Evolutionary conservation across 2,888 invertebrate genomes (phyloP).

Genomic region (Megaustenia siamemsis): DNA sequence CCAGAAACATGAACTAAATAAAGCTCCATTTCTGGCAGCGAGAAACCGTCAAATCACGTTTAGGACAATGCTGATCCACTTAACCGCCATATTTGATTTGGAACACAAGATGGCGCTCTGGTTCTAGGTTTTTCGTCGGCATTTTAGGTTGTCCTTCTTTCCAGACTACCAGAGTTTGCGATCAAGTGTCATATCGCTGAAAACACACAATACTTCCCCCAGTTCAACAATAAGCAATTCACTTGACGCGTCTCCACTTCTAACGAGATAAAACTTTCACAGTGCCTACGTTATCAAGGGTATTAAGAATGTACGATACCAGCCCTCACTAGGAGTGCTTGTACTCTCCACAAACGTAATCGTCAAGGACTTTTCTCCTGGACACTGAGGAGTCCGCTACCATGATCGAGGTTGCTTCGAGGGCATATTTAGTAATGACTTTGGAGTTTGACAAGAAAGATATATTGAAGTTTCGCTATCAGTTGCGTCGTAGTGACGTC

Average conservation of each 20-base stretch:
- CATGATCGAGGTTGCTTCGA: too few species aligned
- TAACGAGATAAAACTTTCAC: neutral
- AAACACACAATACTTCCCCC: neutral
- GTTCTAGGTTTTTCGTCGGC: neutral
- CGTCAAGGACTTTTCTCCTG: too few species aligned
- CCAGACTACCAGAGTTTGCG: too few species aligned
- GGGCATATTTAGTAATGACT: too few species aligned
- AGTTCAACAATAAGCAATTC: neutral
- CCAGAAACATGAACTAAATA: constrained; percentile 13
- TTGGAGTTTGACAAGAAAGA: too few species aligned
- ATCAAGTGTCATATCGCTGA: neutral
- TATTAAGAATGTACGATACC: too few species aligned
- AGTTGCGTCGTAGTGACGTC: too few species aligned
- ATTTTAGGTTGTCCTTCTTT: neutral
- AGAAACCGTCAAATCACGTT: neutral
- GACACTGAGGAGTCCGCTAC: too few species aligned
- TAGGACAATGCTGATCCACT: neutral
- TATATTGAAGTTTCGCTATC: too few species aligned
- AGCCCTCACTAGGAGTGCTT: too few species aligned
- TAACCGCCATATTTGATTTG: neutral
- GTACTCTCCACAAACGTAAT: too few species aligned
- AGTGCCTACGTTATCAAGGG: neutral
- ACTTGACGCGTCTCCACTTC: neutral
- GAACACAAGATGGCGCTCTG: neutral
- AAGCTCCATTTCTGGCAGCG: neutral